phyloP scores from a whole-genome alignment of 2,888 invertebrate genomes.

The Desoria tigrina region DNA sequence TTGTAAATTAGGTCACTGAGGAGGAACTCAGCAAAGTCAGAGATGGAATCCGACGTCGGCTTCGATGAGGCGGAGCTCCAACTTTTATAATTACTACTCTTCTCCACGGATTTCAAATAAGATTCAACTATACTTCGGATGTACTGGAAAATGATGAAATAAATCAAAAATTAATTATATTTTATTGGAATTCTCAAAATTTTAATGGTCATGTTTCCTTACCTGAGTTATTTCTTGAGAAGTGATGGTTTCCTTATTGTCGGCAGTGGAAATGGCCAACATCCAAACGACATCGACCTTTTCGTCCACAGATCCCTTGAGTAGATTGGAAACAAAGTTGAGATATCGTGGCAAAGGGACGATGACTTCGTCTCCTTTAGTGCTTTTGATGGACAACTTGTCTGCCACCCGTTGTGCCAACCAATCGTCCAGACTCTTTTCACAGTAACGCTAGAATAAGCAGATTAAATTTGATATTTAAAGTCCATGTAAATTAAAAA shows the following conservation, averaged over 20 bases:
- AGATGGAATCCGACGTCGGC: conserved; percentile 34
- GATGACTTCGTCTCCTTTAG: conserved; percentile 40
- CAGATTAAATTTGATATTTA: conserved; percentile 1
- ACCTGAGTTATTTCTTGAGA: conserved; percentile 50
- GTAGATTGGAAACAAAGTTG: conserved; percentile 42
- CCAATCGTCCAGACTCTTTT: conserved; percentile 51
- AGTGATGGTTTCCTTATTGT: conserved; percentile 32
- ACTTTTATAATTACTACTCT: conserved; percentile 28
- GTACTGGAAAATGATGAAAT: conserved; percentile 38
- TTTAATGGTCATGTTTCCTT: too few species aligned
- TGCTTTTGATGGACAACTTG: conserved; percentile 35
- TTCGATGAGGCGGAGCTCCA: conserved; percentile 21
- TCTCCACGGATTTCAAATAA: conserved; percentile 47
- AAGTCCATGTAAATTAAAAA: background rate
- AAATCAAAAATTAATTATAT: background rate
- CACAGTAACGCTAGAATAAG: conserved; percentile 44
- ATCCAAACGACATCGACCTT: conserved; percentile 45
- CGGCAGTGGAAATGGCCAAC: conserved; percentile 35
- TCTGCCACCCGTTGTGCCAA: conserved; percentile 43
- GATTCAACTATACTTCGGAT: conserved; percentile 47
- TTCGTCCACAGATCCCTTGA: conserved; percentile 49
- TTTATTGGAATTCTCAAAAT: too few species aligned
- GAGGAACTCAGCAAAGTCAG: conserved; percentile 44
- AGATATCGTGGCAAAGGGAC: conserved; percentile 40
- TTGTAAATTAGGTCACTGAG: conserved; percentile 45